phyloP scores from a whole-genome alignment of 2,888 invertebrate genomes.

The Azorinus chamasolen region DNA sequence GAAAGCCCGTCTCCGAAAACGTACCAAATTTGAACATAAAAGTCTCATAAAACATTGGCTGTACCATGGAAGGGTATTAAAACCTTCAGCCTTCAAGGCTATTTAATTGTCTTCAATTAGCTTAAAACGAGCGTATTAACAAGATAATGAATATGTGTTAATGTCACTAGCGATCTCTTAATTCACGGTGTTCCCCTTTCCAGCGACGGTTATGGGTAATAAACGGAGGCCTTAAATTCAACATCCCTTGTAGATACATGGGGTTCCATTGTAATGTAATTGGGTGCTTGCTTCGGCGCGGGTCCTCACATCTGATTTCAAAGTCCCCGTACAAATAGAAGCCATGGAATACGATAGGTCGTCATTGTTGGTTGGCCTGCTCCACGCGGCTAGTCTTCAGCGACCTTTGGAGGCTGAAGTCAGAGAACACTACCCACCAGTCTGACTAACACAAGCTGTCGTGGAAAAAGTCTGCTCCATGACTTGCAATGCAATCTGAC shows the following conservation, averaged over 20 bases:
- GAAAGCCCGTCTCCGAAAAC: slow-evolving; percentile 30
- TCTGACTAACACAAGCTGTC: too few species aligned
- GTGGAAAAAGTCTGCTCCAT: too few species aligned
- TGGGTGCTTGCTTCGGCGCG: slow-evolving; percentile 9
- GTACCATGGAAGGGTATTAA: slow-evolving; percentile 22
- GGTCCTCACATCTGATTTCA: slow-evolving; percentile 1
- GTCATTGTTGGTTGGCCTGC: too few species aligned
- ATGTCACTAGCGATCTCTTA: slow-evolving; percentile 56
- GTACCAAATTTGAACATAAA: slow-evolving; percentile 23
- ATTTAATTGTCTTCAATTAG: slow-evolving; percentile 56
- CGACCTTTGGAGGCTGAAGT: too few species aligned
- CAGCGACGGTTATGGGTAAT: slow-evolving; percentile 40
- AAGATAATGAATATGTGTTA: slow-evolving; percentile 57
- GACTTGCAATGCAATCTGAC: too few species aligned
- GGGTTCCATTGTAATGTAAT: slow-evolving; percentile 24
- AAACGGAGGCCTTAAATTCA: slow-evolving; percentile 35
- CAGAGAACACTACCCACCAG: too few species aligned
- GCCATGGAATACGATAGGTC: too few species aligned
- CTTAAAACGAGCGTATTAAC: slow-evolving; percentile 53
- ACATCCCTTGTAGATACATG: slow-evolving; percentile 29
- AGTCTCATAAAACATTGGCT: slow-evolving; percentile 40
- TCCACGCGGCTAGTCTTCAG: too few species aligned
- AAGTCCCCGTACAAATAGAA: too few species aligned
- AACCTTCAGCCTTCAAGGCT: slow-evolving; percentile 26
- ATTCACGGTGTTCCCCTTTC: slow-evolving; percentile 12